These are phyloP conservation scores for Agrotis puta DNA, from an alignment of 2,888 invertebrate species.

Conservation along the genomic window DNA sequence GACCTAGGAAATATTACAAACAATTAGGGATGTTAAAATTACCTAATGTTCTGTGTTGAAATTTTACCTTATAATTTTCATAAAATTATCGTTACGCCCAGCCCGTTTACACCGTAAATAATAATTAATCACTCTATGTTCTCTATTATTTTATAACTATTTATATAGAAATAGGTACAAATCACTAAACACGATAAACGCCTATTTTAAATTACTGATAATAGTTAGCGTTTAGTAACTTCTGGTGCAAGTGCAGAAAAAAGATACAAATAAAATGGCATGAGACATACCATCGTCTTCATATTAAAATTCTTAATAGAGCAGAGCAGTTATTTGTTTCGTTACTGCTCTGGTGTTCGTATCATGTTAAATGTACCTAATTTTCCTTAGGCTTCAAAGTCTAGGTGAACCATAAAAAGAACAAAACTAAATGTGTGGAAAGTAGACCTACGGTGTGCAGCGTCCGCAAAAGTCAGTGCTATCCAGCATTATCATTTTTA, in stretches of 20 bases:
- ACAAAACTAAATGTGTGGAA: constrained; percentile 41
- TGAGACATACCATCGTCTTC: too few relatives aligned
- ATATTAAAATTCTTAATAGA: too few relatives aligned
- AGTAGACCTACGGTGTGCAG: constrained; percentile 21
- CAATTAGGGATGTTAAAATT: constrained; percentile 10
- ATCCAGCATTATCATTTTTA: not conserved
- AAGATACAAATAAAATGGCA: too few relatives aligned
- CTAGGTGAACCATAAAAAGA: constrained; percentile 30
- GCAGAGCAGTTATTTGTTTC: too few relatives aligned
- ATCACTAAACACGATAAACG: too few relatives aligned
- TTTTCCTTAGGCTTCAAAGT: constrained; percentile 1
- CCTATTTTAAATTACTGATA: not conserved
- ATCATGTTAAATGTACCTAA: not conserved
- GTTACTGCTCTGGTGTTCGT: too few relatives aligned
- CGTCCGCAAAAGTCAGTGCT: constrained; percentile 40
- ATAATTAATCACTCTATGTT: too few relatives aligned
- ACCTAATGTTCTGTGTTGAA: not conserved
- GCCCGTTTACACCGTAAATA: too few relatives aligned
- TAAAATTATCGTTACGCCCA: not conserved
- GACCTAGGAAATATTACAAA: constrained; percentile 18
- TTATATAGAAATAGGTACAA: too few relatives aligned
- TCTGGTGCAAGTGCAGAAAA: not conserved
- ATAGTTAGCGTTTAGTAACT: not conserved
- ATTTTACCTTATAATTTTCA: not conserved
- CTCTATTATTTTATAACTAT: too few relatives aligned